phyloP scores from a whole-genome alignment of 1,140 invertebrate genomes.

The Centruroides vittatus region DNA sequence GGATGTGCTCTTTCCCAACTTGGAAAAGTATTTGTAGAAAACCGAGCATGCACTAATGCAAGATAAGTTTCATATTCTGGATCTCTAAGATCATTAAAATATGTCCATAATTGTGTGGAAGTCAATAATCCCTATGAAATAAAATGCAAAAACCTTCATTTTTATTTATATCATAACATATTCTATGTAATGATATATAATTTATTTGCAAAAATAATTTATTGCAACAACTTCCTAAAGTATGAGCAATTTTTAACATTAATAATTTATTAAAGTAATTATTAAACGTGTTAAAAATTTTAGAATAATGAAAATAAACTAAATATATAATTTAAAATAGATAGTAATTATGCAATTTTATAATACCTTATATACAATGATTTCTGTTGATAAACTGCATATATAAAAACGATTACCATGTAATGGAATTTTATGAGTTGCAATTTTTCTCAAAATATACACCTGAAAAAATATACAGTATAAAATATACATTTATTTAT shows the following conservation, averaged over 20 bases:
- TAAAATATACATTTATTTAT: no score
- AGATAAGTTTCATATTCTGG: conserved; percentile 85
- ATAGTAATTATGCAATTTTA: neutral
- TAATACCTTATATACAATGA: conserved; percentile 81
- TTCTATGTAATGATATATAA: no score
- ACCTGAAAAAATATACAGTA: conserved; percentile 54
- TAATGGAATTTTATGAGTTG: conserved; percentile 67
- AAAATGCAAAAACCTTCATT: no score
- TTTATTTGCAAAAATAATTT: no score
- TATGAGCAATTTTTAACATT: no score
- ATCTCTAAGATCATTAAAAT: conserved; percentile 52
- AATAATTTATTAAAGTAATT: no score
- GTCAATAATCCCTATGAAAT: conserved; percentile 66
- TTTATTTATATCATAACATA: no score
- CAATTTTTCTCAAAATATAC: conserved; percentile 84
- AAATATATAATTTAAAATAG: no score
- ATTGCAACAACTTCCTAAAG: no score
- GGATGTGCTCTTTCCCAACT: conserved; percentile 98
- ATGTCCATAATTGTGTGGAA: conserved; percentile 89
- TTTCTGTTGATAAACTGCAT: conserved; percentile 79
- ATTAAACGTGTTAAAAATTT: no score
- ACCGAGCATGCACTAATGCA: conserved; percentile 88
- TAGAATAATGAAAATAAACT: no score
- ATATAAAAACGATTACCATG: conserved; percentile 85
- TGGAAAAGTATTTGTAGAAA: conserved; percentile 98